Evolutionary conservation across 2,797 vertebrate species (phyloP), one percentile per base, ranked within the genome.

Genomic region (Macroramphosus scolopax): DNA sequence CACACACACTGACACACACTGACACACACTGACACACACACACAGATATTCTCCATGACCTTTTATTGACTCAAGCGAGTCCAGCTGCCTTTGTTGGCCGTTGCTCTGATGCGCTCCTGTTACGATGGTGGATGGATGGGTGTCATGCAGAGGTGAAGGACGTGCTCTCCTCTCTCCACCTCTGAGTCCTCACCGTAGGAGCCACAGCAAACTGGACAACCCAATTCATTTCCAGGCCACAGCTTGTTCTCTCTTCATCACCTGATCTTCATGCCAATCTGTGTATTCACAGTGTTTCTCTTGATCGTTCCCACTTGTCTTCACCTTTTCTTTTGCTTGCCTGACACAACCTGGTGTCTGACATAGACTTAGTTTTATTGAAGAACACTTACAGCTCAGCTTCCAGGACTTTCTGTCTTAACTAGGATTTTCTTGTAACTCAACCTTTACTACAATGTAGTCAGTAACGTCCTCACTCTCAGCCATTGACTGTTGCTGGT

Each of bases 61-160:
- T 75, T 81, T 85, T 88, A 68, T 87, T 86, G 84, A 56, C 77
- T 88, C 75, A 76, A 70, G 76, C 78, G 75, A 64, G 72, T 80
- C 74, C 68, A 52, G 63, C 59, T 56, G 80, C 73, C 77, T 85
- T 89, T 88, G 87, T 86, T 85, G 78, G 73, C 53, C 13, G 22
- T 37, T 39, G 75, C 76, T 78, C 66, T 75, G 78, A 79, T 78
- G 83, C 47, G 47, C 83, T 90, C 86, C 78, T 84, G 84, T 89
- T 89, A 85, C 81, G 69, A 9, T 8, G 24, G 64, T 75, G 82
- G 84, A 87, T 81, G 75, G 80, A 86, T 85, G 75, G 56, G 74
- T 88, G 87, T 84, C 89, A 83, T 51, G 56, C 53, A 66, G 69
- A 70, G 82, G 81, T 83, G 72, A 84, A 61, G 57, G 52, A 69